Evolutionary conservation across 2,888 invertebrate species (phyloP), one percentile per base, ranked within the genome.

Genomic region (Frankliniella fusca): DNA sequence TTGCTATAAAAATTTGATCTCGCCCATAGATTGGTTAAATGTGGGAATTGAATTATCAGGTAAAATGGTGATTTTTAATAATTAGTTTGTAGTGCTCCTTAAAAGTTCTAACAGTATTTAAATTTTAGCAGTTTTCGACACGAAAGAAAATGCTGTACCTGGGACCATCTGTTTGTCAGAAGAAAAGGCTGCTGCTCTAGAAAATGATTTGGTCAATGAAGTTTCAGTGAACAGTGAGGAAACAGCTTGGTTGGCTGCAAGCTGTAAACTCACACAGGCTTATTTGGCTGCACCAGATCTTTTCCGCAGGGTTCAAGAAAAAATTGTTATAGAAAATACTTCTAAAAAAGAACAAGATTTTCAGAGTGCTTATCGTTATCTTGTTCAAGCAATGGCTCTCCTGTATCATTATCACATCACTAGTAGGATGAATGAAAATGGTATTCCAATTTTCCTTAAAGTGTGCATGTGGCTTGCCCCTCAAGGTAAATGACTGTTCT

Each of bases 401-500:
- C 9, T 76, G 9, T 27, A 76, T 23, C 23, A 76, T 76, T 27
- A 9, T 8, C 23, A 76, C 70, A 76, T 76, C 12, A 76, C 70
- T 5, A 27, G 8, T 23, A 23, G n/a, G 70, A 11, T 76, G 27
- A 76, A 23, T 27, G 27, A 23, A 23, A 76, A 76, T 9, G 27
- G 27, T 12, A 27, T 76, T 23, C 70, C 70, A 27, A 27, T 76
- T 10, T 27, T 76, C 27, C 12, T 76, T 2, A 76, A 76, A 27
- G 23, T 76, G 12, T 76, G 70, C 27, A 76, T 76, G n/a, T 76
- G 70, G 70, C 70, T 76, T 8, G n/a, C 70, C 23, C 70, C 70
- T 76, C 23, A 23, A 27, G 70, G 70, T 70, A 70, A 54, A 5
- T 70, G n/a, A n/a, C 9, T 70, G 7, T 76, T 27, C 27, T n/a